Base-by-base conservation (phyloP, 2,888 invertebrate species). In the Tachina fera region DNA sequence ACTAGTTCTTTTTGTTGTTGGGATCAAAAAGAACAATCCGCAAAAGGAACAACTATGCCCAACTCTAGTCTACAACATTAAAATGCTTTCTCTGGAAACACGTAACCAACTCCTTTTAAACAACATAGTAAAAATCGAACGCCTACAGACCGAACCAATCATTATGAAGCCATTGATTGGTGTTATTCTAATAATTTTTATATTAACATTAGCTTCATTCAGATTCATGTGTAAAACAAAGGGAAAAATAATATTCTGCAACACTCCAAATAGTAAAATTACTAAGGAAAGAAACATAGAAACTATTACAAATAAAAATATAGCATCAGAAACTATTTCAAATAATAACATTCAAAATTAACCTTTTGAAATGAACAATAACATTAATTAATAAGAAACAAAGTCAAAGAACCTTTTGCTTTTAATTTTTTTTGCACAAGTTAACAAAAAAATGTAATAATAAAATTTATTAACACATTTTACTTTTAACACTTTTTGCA, bases 61-160 rank as follows among this genome's bases (percentile, higher is more conserved):
- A n/a, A n/a, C n/a, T n/a, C n/a, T n/a, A n/a, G 49, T 49, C n/a
- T 39, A 70, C 56, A 56, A 70, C 14, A 70, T 70, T 19, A 53
- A 70, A 43, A 70, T 56, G 19, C 43, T 70, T 43, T 56, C 70
- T 9, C 31, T 56, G 13, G 53, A 70, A 56, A 56, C 56, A 19
- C 19, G 43, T 6, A 70, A 51, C 39, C 14, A 70, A 70, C 70
- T 70, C 14, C 68, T 51, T 22, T 22, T 22, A 22, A 22, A 3
- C 22, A 22, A 22, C 22, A 22, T 22, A 22, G 22, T 22, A 1
- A 39, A 68, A 68, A 68, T 68, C 41, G 49, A 68, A 39, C 22
- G 19, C 68, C 16, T 68, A 56, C 56, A 71, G n/a, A 56, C 70
- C 22, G 56, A 71, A n/a, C 45, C 53, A 70, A 43, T 53, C 11